These are phyloP conservation scores for Chinchilla lanigera DNA, from an alignment of 2,113 vertebrate genomes.

Conservation along the genomic window DNA sequence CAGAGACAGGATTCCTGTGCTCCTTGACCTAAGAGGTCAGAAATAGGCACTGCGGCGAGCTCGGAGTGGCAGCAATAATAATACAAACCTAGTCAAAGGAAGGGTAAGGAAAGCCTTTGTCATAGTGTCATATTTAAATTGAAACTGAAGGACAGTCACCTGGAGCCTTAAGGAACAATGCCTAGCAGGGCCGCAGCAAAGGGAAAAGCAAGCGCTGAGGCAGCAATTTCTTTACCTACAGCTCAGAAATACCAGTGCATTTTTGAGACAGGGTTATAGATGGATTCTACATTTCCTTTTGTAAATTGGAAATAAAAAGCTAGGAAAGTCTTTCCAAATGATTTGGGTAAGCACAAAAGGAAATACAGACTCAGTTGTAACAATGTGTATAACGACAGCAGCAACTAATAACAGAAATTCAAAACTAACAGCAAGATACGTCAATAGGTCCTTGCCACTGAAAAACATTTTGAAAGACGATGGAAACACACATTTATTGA, in stretches of 20 bases:
- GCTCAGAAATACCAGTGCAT: not conserved
- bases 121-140: not conserved
- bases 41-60: not conserved
- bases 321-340: conserved; percentile 26
- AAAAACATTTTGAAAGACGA: conserved; percentile 51
- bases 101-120: not conserved
- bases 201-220: not conserved
- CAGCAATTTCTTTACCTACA: not conserved
- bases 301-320: not conserved
- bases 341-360: not conserved
- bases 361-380: not conserved
- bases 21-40: not conserved
- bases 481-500: conserved; percentile 53
- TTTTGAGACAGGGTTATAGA: not conserved
- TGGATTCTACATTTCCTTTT: not conserved
- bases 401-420: not conserved
- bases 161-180: not conserved
- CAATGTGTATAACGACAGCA: conserved; percentile 36
- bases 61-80: not conserved
- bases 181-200: accelerated
- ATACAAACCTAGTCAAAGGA: not conserved
- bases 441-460: not conserved
- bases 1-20: not conserved
- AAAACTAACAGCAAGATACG: conserved; percentile 41
- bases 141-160: not conserved